Percentiles rank a stretch among this genome's conserved stretches.
These are phyloP conservation scores for Novumbra hubbsi DNA, from an alignment of 2,797 vertebrate genomes.

Conservation along the genomic window DNA sequence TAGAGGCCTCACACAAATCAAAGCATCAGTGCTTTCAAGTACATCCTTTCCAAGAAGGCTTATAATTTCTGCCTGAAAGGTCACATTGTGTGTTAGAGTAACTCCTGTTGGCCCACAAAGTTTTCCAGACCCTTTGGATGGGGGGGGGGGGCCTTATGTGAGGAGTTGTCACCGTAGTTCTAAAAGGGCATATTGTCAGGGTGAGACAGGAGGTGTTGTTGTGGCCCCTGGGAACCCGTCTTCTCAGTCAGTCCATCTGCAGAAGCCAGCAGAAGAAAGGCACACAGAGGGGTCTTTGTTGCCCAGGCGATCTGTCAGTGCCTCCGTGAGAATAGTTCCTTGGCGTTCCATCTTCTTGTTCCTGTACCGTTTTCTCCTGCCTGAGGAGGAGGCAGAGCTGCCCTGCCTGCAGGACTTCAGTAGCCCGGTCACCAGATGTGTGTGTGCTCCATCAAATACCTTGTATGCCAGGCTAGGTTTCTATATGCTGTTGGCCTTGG, in stretches of 20 bases:
- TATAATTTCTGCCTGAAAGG: background rate
- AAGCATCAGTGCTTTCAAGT: too few relatives aligned
- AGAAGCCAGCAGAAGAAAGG: constrained; percentile 15
- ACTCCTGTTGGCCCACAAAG: background rate
- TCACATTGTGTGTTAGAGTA: background rate
- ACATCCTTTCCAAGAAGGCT: background rate
- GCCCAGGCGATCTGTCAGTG: constrained; percentile 28
- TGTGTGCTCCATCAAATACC: background rate
- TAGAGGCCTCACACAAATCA: background rate
- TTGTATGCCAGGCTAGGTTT: background rate
- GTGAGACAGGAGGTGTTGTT: constrained; percentile 53
- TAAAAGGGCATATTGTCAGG: constrained; percentile 53
- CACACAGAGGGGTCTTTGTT: constrained; percentile 53
- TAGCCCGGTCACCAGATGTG: background rate
- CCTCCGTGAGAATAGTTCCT: constrained; percentile 37
- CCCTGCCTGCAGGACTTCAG: background rate
- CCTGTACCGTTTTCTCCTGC: constrained; percentile 11
- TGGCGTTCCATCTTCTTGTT: background rate
- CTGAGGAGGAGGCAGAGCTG: constrained; percentile 19
- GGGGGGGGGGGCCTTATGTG: constrained; percentile 4
- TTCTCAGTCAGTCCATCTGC: constrained; percentile 20
- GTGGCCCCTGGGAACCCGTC: constrained; percentile 46
- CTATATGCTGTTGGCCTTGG: background rate
- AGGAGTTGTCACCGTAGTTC: constrained; percentile 19
- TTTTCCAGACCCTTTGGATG: background rate